Evolutionary conservation across 2,888 invertebrate genomes (phyloP).

Genomic region (Flexamia atlantica): DNA sequence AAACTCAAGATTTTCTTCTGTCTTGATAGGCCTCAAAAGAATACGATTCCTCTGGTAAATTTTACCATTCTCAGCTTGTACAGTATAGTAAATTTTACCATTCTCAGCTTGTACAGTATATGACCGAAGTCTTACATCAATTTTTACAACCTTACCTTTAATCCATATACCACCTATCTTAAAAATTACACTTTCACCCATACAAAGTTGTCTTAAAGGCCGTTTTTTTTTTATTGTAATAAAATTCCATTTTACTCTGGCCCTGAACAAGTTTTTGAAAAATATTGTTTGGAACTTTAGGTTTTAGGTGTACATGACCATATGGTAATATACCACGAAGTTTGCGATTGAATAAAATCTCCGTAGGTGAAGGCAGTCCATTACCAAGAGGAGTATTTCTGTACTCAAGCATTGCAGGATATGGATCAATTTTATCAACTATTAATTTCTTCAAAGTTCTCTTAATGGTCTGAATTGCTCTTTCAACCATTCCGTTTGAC

Average conservation of each 20-base stretch:
- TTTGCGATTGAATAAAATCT: slow-evolving; percentile 53
- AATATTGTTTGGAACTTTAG: not conserved
- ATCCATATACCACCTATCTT: not conserved
- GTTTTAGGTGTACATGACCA: not conserved
- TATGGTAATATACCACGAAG: slow-evolving; percentile 32
- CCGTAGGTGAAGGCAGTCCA: slow-evolving; percentile 52
- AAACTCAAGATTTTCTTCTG: not conserved
- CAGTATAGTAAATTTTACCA: slow-evolving; percentile 6
- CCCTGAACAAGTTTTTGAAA: not conserved
- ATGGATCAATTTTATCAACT: slow-evolving; percentile 42
- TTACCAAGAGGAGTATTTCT: slow-evolving; percentile 45
- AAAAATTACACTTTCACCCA: not conserved
- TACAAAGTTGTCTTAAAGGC: not conserved
- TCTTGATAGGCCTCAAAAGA: slow-evolving; percentile 6
- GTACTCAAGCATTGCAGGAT: slow-evolving; percentile 48
- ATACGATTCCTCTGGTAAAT: not conserved
- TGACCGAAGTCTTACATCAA: not conserved
- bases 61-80: not conserved
- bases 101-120: not conserved
- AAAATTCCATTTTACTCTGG: not conserved
- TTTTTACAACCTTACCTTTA: not conserved
- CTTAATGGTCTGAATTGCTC: slow-evolving; percentile 35
- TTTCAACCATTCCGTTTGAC: slow-evolving; percentile 61
- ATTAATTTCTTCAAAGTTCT: slow-evolving; percentile 45
- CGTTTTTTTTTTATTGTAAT: not conserved